Percentiles rank a stretch among this genome's conserved stretches.
Evolutionary conservation across 1,140 invertebrate genomes (phyloP).

Genomic region (Ectropis grisescens): DNA sequence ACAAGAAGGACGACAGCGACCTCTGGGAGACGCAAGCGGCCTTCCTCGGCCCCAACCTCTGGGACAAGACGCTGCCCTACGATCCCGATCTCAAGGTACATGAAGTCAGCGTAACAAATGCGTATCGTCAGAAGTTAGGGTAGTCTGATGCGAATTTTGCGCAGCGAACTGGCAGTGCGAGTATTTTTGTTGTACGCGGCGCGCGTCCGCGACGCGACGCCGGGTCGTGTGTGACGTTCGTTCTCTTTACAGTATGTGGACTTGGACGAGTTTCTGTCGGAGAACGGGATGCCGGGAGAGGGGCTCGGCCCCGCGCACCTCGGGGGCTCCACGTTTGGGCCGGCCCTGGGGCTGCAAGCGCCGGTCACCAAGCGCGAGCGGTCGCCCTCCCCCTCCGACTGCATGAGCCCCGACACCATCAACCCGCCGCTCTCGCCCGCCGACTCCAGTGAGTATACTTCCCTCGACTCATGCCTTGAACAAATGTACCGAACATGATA

Average conservation of each 20-base stretch:
- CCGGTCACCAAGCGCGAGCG: constrained; percentile 80
- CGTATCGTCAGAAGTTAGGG: neutral
- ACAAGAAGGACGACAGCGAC: constrained; percentile 88
- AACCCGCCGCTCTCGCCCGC: constrained; percentile 86
- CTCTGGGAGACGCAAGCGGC: constrained; percentile 93
- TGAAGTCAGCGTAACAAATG: constrained; percentile 77
- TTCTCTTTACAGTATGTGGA: constrained; percentile 96
- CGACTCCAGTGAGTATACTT: constrained; percentile 81
- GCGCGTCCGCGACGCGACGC: constrained; percentile 8
- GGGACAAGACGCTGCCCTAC: constrained; percentile 92
- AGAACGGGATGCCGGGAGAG: constrained; percentile 91
- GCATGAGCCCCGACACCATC: constrained; percentile 86
- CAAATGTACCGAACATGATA: too few relatives aligned
- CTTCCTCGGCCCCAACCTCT: constrained; percentile 93
- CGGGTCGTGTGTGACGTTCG: constrained; percentile 33
- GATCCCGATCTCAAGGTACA: constrained; percentile 95
- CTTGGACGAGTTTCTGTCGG: constrained; percentile 95
- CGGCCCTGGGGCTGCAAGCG: constrained; percentile 71
- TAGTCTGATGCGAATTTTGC: neutral
- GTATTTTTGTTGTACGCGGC: too few relatives aligned
- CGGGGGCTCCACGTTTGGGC: constrained; percentile 69
- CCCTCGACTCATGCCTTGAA: too few relatives aligned
- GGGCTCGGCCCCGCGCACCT: constrained; percentile 75
- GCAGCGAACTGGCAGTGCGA: constrained; percentile 2
- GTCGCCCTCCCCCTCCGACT: constrained; percentile 86